Base-by-base conservation (phyloP, 2,888 invertebrate species). In the Sepioteuthis lessoniana region DNA sequence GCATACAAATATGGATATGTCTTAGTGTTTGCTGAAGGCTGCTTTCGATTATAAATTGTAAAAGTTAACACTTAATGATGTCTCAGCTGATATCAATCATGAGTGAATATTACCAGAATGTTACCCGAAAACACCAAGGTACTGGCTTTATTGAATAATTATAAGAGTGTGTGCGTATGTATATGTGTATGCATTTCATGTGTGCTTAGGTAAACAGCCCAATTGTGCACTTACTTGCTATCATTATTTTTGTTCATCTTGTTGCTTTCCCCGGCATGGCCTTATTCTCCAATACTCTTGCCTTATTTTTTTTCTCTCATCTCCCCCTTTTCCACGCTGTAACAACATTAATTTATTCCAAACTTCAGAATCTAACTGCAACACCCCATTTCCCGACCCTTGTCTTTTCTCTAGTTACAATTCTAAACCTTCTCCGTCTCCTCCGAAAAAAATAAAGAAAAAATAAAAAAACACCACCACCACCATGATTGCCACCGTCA, bases 331-430 rank as follows among this genome's bases (percentile, higher is more conserved):
- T 76, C 76, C 76, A n/a, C 76, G 76, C n/a, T 76, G n/a, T 76
- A 76, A n/a, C 76, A 76, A 35, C 76, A 76, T 76, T 76, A 76
- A 76, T 76, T n/a, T 76, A 76, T 76, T 76, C 76, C 76, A 76
- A 76, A 76, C n/a, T 76, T 76, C n/a, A 76, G 76, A 76, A 13
- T 76, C n/a, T 76, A 76, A 76, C n/a, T 76, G 76, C 76, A 76
- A 35, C 76, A 76, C n/a, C 13, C 76, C n/a, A 76, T n/a, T 76
- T 35, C n/a, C 13, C 19, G 8, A 16, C 13, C 76, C n/a, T n/a
- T n/a, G n/a, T 76, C 13, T 35, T 76, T 25, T 76, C 76, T 76
- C 76, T 13, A 35, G 76, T 76, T 76, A 76, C 76, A 76, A 35
- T 76, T 76, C n/a, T 35, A 76, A 76, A n/a, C 76, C 76, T n/a